phyloP scores from a whole-genome alignment of 1,140 invertebrate genomes.

The Drosophila saltans region DNA sequence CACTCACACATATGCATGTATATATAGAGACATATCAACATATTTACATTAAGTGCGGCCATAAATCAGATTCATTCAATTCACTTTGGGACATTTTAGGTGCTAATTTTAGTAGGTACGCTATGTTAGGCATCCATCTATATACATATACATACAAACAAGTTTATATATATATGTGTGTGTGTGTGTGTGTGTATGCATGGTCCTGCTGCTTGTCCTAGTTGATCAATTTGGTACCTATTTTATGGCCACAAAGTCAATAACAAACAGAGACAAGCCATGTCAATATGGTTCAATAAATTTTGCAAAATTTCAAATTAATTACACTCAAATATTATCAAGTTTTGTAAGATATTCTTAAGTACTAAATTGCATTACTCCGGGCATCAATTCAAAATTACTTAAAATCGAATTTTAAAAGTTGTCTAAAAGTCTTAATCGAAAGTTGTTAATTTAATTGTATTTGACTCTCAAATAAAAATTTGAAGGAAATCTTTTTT shows the following conservation, averaged over 20 bases:
- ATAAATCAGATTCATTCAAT: slow-evolving; percentile 79
- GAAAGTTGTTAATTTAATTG: background rate
- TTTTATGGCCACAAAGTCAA: slow-evolving; percentile 20
- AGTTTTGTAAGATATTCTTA: slow-evolving; percentile 2
- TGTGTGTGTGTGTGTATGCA: background rate
- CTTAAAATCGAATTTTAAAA: background rate
- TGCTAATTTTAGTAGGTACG: slow-evolving; percentile 60
- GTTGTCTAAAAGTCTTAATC: background rate
- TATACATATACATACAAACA: background rate
- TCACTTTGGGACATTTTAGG: slow-evolving; percentile 67
- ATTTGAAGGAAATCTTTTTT: too few relatives aligned
- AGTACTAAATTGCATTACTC: background rate
- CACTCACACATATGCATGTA: background rate
- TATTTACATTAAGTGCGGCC: slow-evolving; percentile 77
- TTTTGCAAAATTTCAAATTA: slow-evolving; percentile 26
- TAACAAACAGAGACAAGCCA: slow-evolving; percentile 21
- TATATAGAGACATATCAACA: slow-evolving; percentile 36
- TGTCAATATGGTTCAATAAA: slow-evolving; percentile 52
- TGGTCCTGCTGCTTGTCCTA: slow-evolving; percentile 1
- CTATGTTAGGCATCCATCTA: slow-evolving; percentile 1
- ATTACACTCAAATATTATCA: slow-evolving; percentile 5
- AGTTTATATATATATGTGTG: background rate
- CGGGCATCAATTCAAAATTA: background rate
- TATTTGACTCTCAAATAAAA: too few relatives aligned
- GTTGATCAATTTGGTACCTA: slow-evolving; percentile 7